A percentile compares a stretch with the other conserved stretches of the same genome.
Conservation (phyloP, 2,797 vertebrate species). For the Silurus lanzhouensis region DNA sequence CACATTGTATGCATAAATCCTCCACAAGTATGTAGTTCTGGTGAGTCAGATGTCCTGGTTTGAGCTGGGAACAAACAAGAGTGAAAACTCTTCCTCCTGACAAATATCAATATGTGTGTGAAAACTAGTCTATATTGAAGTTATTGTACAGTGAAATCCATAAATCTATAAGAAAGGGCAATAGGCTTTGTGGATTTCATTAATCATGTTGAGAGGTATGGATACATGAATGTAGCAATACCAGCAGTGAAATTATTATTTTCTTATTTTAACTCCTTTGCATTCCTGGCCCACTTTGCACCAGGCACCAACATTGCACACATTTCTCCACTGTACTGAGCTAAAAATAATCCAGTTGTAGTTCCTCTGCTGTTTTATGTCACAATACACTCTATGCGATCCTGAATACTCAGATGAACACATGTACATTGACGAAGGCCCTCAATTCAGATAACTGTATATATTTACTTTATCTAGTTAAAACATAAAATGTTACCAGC, state of each 20-base stretch:
- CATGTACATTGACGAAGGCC: background rate
- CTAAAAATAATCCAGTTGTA: no score
- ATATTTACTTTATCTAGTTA: background rate
- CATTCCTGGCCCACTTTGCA: background rate
- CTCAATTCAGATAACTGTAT: background rate
- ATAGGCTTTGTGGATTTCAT: slow-evolving; percentile 65
- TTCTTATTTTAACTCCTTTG: background rate
- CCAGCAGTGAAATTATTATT: slow-evolving; percentile 43
- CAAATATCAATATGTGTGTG: slow-evolving; percentile 69
- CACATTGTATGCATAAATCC: background rate
- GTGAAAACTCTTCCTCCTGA: slow-evolving; percentile 61
- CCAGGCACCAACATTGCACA: slow-evolving; percentile 61
- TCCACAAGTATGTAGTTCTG: background rate
- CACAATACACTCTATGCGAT: background rate
- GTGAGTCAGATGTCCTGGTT: slow-evolving; percentile 21
- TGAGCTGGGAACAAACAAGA: slow-evolving; percentile 54
- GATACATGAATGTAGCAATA: slow-evolving; percentile 53
- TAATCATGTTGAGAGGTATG: slow-evolving; percentile 67
- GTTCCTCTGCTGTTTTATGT: background rate
- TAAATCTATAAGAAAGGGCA: slow-evolving; percentile 78
- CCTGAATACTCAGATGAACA: background rate
- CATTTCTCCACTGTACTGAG: slow-evolving; percentile 40
- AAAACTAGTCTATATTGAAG: slow-evolving; percentile 66
- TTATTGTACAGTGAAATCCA: slow-evolving; percentile 73
- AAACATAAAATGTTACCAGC: background rate